Evolutionary conservation across 2,113 vertebrate genomes (phyloP).

Genomic region (Gulo gulo): DNA sequence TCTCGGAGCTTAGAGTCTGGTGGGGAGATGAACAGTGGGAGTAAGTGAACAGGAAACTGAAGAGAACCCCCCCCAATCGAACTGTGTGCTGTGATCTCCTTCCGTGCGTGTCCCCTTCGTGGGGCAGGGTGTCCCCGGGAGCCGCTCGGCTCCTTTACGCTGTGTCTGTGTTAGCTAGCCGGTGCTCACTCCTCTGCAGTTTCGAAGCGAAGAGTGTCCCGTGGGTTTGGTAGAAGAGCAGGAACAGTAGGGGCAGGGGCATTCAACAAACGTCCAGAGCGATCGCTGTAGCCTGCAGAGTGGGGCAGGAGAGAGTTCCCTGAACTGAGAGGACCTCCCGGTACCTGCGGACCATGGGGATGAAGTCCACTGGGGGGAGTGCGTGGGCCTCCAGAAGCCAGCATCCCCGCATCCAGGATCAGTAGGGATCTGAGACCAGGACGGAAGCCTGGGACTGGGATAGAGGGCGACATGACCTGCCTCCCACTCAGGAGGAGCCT

Average conservation of each 20-base stretch:
- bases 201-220: not conserved
- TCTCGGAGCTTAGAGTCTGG: not conserved
- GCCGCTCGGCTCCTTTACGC: too few relatives aligned
- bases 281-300: not conserved
- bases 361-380: too few relatives aligned
- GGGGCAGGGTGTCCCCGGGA: not conserved
- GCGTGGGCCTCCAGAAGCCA: not conserved
- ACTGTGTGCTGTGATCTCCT: accelerated
- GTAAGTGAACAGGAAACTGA: not conserved
- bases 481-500: not conserved
- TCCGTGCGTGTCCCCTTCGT: accelerated
- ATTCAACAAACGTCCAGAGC: not conserved
- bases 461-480: not conserved
- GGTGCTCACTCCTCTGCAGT: too few relatives aligned
- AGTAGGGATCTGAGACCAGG: not conserved
- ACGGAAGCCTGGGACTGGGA: too few relatives aligned
- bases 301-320: too few relatives aligned
- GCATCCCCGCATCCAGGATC: too few relatives aligned
- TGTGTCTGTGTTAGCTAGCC: not conserved
- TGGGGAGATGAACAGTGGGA: not conserved
- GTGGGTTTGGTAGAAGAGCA: not conserved
- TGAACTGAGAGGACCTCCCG: not conserved
- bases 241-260: too few relatives aligned
- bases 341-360: not conserved
- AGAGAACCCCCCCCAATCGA: too few relatives aligned